Percentiles rank a stretch among this genome's conserved stretches.
Evolutionary conservation across 2,888 invertebrate species (phyloP).

Genomic region (Amiota communis): DNA sequence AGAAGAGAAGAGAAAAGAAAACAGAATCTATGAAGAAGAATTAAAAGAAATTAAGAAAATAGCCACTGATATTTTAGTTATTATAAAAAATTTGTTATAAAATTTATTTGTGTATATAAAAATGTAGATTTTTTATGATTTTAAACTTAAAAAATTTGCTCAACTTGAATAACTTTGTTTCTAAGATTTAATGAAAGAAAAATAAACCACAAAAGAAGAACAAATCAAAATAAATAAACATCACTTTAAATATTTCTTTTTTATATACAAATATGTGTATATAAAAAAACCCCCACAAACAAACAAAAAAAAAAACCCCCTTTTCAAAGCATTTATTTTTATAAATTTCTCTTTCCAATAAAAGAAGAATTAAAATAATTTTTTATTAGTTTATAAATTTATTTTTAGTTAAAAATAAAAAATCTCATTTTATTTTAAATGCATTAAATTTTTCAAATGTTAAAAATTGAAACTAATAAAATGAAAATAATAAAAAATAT

Average conservation of each 20-base stretch:
- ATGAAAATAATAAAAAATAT: slow-evolving; percentile 34
- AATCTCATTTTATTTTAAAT: slow-evolving; percentile 14
- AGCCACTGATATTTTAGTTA: slow-evolving; percentile 54
- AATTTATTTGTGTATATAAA: neutral
- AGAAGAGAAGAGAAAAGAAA: neutral
- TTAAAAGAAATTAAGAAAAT: slow-evolving; percentile 37
- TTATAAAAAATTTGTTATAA: slow-evolving; percentile 24
- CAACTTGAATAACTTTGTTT: neutral
- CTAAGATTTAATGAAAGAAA: neutral
- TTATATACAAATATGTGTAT: no score
- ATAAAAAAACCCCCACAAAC: neutral
- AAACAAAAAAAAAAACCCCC: neutral
- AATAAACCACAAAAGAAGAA: neutral
- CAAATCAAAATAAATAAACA: neutral
- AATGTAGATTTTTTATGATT: slow-evolving; percentile 10
- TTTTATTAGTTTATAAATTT: slow-evolving; percentile 18
- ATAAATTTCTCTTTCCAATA: neutral
- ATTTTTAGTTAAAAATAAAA: slow-evolving; percentile 14
- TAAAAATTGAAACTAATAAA: slow-evolving; percentile 39
- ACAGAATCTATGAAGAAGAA: neutral
- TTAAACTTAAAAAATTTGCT: slow-evolving; percentile 14
- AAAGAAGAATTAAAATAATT: neutral
- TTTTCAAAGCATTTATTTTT: slow-evolving; percentile 21
- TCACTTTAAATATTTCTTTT: neutral
- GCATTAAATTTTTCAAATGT: slow-evolving; percentile 17